These are phyloP conservation scores for human (Homo sapiens) DNA, from an alignment of 2,113 vertebrate species.

Conservation along the genomic window GRCh38 chrX:18157001-18157500, in stretches of 20 bases:
- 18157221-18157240: constrained; percentile 15
- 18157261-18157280: not conserved
- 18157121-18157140: constrained; percentile 11
- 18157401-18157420: not conserved
- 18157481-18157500: not conserved
- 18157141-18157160: not conserved
- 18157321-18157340: not conserved
- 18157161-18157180: constrained; percentile 32
- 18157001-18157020: not conserved
- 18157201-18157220: constrained; percentile 32
- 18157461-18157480: not conserved
- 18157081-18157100: not conserved
- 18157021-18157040: not conserved
- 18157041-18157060: not conserved
- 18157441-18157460: not conserved
- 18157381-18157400: not conserved
- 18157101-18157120: not conserved
- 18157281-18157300: not conserved
- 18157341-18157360: not conserved
- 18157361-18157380: not conserved
- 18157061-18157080: not conserved
- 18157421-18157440: not conserved
- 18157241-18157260: not conserved
- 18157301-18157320: constrained; percentile 19
- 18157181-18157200: not conserved